phyloP scores from a whole-genome alignment of 2,888 invertebrate genomes.

The Bombylius discolor region DNA sequence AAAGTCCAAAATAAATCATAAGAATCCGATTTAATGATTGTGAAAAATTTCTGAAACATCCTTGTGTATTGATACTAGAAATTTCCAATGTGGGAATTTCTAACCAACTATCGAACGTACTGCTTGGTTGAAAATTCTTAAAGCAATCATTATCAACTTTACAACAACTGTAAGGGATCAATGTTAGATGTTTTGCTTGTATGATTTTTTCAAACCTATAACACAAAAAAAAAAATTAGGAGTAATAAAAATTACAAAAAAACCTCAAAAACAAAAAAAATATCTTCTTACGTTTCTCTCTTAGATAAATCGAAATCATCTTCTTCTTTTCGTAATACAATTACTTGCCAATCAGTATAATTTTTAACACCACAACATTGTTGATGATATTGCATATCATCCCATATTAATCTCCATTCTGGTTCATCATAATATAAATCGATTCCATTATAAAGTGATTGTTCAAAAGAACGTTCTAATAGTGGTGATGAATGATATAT shows the following conservation, averaged over 20 bases:
- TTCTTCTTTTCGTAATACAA: not conserved
- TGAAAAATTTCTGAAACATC: conserved; percentile 5
- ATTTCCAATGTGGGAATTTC: conserved; percentile 7
- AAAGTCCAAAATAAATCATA: not conserved
- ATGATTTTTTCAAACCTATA: not conserved
- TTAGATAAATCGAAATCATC: not conserved
- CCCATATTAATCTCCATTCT: conserved; percentile 34
- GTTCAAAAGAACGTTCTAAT: conserved; percentile 15
- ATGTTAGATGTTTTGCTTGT: conserved; percentile 1
- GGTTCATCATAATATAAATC: conserved; percentile 29
- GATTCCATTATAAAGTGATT: conserved; percentile 26
- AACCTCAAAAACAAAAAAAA: not conserved
- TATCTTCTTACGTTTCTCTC: not conserved
- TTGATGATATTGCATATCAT: conserved; percentile 26
- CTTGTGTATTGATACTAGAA: conserved; percentile 8
- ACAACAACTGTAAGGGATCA: conserved; percentile 15
- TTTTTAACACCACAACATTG: conserved; percentile 31
- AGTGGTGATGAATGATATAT: conserved; percentile 1
- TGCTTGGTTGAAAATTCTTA: conserved; percentile 2
- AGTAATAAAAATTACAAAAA: not conserved
- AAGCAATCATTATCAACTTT: conserved; percentile 8
- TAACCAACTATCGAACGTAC: not conserved
- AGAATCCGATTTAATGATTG: not conserved
- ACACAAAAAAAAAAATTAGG: not conserved
- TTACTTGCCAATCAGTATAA: conserved; percentile 27